phyloP scores from a whole-genome alignment of 2,888 invertebrate genomes.

The Epistrophe eligans region DNA sequence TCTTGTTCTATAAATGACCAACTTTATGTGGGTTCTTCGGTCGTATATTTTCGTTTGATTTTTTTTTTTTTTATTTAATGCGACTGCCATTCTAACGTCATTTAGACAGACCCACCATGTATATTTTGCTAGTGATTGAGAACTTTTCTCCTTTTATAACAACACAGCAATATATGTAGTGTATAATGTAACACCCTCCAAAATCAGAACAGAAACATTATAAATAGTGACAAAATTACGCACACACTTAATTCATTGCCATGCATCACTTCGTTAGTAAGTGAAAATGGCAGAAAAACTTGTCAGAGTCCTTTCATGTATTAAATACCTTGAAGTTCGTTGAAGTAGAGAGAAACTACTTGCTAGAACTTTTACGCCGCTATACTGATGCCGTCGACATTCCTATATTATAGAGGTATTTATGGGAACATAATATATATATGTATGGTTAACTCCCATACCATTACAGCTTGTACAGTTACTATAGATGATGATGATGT shows the following conservation, averaged over 20 bases:
- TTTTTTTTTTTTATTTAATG: conserved; percentile 41
- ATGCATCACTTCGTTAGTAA: conserved; percentile 32
- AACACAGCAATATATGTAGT: not conserved
- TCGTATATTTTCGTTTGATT: conserved; percentile 27
- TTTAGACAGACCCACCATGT: conserved; percentile 12
- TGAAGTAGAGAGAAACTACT: conserved; percentile 17
- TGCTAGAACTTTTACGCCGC: conserved; percentile 36
- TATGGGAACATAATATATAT: no score
- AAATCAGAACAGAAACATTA: conserved; percentile 38
- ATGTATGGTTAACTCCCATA: conserved; percentile 4
- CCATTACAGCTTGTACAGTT: conserved; percentile 6
- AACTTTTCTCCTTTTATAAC: not conserved
- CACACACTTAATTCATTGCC: conserved; percentile 41
- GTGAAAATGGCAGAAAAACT: conserved; percentile 41
- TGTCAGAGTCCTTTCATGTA: conserved; percentile 48
- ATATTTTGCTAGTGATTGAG: conserved; percentile 21
- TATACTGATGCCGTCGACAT: not conserved
- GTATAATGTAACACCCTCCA: not conserved
- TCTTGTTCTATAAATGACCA: conserved; percentile 6
- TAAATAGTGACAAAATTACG: conserved; percentile 55
- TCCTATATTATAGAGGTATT: not conserved
- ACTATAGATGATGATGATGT: not conserved
- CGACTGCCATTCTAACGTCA: conserved; percentile 46
- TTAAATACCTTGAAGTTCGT: conserved; percentile 54
- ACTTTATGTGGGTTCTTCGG: conserved; percentile 24